Base-by-base conservation (phyloP, 2,797 vertebrate genomes). In the Darevskia nairensis region DNA sequence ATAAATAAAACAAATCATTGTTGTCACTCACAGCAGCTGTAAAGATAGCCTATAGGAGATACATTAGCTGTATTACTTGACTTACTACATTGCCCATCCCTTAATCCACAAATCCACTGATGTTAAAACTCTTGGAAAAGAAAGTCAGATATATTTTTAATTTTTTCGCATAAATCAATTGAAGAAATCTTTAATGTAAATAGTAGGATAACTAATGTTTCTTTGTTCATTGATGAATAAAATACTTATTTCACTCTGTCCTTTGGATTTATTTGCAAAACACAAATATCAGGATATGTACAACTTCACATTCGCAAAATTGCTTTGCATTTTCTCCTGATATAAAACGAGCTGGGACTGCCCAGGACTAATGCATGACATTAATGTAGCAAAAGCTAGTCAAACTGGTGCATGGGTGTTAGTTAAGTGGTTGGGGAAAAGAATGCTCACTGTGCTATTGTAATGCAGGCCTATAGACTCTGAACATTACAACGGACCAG, bases 181-280 rank as follows among this genome's bases (percentile, higher is more conserved):
- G 80, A 39, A 91, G 87, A 90, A 94, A 86, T 90, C 0, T 84
- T 81, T 80, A 85, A 25, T 92, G 66, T 90, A 92, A 90, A 84
- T 90, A 86, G 88, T 90, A 84, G 74, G 29, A 90, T 90, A 91
- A 86, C 92, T 92, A 88, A 61, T 95, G 80, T 75, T 92, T 89
- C 89, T 61, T 21, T 71, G 13, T 50, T 15, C 81, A 86, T 86
- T 92, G 94, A 93, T 93, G 79, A 96, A 94, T 96, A 94, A 96
- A 95, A 94, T 89, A 92, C 64, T 83, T 95, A 80, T 90, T 86
- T 86, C 41, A 76, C 13, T 6, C 13, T 46, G 1, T 72, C 41
- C 11, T 69, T 74, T 72, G 11, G 17, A 74, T 8, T 41, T 74
- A 39, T 81, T 41, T 87, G 11, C 13, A 86, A 80, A 35, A 27